A percentile compares a stretch with the other conserved stretches of the same genome.
Evolutionary conservation across 2,797 vertebrate species (phyloP).

Genomic region (Periparus ater): DNA sequence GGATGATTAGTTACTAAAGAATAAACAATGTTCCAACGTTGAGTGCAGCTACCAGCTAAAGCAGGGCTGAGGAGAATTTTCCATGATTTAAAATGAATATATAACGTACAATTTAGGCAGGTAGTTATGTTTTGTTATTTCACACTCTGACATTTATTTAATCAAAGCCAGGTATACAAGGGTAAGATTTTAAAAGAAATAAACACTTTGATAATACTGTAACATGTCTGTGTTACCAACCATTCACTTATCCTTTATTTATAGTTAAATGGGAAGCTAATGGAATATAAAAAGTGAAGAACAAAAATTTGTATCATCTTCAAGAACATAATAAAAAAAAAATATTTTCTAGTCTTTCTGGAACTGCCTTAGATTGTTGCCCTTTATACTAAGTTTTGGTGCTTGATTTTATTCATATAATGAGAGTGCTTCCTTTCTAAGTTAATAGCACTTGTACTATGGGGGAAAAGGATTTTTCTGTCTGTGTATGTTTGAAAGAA

Average conservation of each 20-base stretch:
- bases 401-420: neutral
- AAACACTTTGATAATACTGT: conserved; percentile 58
- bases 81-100: conserved; percentile 65
- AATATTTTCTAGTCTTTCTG: neutral
- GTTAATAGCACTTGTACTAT: neutral
- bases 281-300: conserved; percentile 50
- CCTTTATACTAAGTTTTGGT: neutral
- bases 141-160: conserved; percentile 57
- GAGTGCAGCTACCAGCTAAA: conserved; percentile 73
- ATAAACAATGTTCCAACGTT: conserved; percentile 73
- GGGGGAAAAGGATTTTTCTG: neutral
- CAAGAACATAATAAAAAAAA: neutral
- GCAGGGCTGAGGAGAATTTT: conserved; percentile 61
- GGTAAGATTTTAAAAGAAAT: conserved; percentile 68
- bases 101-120: conserved; percentile 52
- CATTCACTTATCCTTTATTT: conserved; percentile 53
- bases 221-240: conserved; percentile 39
- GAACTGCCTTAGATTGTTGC: neutral
- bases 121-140: conserved; percentile 74
- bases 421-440: neutral
- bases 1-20: conserved; percentile 76
- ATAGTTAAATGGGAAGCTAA: conserved; percentile 57
- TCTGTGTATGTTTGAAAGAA: neutral
- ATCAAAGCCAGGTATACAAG: conserved; percentile 63
- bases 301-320: neutral